Conservation (phyloP, 1,140 invertebrate genomes). For the Geopemphigus sp. region DNA sequence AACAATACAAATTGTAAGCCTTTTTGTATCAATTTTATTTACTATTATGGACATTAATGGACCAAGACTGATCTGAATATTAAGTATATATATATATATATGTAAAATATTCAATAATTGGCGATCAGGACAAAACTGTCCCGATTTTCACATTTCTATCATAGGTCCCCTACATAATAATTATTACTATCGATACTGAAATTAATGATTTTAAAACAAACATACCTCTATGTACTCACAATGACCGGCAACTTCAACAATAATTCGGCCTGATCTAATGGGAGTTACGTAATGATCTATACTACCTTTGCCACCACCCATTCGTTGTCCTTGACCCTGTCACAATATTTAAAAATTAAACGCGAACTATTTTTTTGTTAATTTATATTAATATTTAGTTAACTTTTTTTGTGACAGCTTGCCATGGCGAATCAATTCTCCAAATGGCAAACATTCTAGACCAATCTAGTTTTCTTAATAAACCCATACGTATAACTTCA, state of each 20-base stretch:
- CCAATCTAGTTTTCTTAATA: conserved; percentile 74
- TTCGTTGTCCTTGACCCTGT: conserved; percentile 79
- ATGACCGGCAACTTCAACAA: conserved; percentile 90
- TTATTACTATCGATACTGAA: too few relatives aligned
- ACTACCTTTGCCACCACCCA: conserved; percentile 95
- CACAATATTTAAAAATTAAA: conserved; percentile 17
- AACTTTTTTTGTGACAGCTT: conserved; percentile 85
- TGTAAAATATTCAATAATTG: too few relatives aligned
- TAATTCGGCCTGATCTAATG: conserved; percentile 84
- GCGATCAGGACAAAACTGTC: too few relatives aligned
- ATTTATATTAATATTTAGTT: not conserved
- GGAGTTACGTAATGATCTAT: conserved; percentile 96
- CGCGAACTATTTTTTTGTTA: too few relatives aligned
- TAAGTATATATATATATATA: too few relatives aligned
- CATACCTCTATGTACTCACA: conserved; percentile 82
- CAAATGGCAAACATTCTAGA: conserved; percentile 90
- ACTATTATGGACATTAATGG: too few relatives aligned
- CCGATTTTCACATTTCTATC: too few relatives aligned
- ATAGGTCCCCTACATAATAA: too few relatives aligned
- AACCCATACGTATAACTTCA: conserved; percentile 79
- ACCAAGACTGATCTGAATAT: too few relatives aligned
- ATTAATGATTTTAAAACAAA: not conserved
- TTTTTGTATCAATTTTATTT: too few relatives aligned
- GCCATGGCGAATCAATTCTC: conserved; percentile 93
- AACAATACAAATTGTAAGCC: too few relatives aligned